phyloP scores from a whole-genome alignment of 2,888 invertebrate species.

The Perithous albicinctus region DNA sequence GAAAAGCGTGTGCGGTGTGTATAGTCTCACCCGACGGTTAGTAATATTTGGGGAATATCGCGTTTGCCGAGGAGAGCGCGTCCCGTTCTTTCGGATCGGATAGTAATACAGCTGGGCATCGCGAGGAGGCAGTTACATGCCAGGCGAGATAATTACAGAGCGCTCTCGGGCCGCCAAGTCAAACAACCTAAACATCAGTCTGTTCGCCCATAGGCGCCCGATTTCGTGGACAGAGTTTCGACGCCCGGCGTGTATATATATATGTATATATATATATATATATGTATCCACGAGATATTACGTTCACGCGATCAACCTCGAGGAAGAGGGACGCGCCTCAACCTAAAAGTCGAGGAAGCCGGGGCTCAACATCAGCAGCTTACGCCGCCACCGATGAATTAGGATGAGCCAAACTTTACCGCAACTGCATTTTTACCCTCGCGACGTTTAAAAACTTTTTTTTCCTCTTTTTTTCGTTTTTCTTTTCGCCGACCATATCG shows the following conservation, averaged over 20 bases:
- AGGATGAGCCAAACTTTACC: conserved; percentile 40
- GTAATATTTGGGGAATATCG: conserved; percentile 65
- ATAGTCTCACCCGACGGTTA: conserved; percentile 63
- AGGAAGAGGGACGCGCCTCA: conserved; percentile 21
- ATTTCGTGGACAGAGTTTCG: conserved; percentile 69
- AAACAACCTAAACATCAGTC: conserved; percentile 83
- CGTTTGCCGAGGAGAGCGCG: conserved; percentile 67
- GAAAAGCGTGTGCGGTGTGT: conserved; percentile 48
- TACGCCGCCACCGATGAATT: conserved; percentile 34
- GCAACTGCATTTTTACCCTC: conserved; percentile 32
- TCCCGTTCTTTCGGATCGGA: conserved; percentile 75
- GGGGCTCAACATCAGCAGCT: conserved; percentile 9
- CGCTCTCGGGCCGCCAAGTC: conserved; percentile 83
- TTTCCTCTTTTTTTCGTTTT: background rate
- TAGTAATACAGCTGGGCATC: conserved; percentile 80
- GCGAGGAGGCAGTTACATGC: conserved; percentile 79
- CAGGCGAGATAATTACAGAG: conserved; percentile 84
- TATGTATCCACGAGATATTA: conserved; percentile 47
- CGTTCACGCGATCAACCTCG: conserved; percentile 61
- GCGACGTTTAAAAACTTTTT: conserved; percentile 12
- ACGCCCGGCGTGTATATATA: conserved; percentile 42
- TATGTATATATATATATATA: no score
- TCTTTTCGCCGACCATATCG: background rate
- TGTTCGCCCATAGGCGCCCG: conserved; percentile 71
- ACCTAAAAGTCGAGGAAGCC: conserved; percentile 22